A percentile compares a stretch with the other conserved stretches of the same genome.
These are phyloP conservation scores for Cataglyphis albicans DNA, from an alignment of 2,888 invertebrate species.

Conservation along the genomic window DNA sequence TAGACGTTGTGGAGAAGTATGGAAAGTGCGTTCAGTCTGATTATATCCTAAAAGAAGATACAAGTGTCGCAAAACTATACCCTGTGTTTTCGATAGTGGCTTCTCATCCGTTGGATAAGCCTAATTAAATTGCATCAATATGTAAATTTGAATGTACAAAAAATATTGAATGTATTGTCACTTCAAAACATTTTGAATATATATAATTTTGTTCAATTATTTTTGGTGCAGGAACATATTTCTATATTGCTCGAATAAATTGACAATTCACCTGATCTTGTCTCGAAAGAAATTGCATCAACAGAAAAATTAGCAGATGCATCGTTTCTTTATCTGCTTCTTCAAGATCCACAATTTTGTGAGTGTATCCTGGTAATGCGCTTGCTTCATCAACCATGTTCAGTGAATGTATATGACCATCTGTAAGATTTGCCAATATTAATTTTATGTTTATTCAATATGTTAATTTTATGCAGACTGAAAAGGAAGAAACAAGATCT, in stretches of 20 bases:
- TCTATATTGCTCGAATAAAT: background rate
- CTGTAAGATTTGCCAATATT: conserved; percentile 85
- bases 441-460: background rate
- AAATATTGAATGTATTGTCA: background rate
- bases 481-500: conserved; percentile 33
- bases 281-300: conserved; percentile 97
- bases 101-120: conserved; percentile 96
- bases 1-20: conserved; percentile 94
- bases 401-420: conserved; percentile 94
- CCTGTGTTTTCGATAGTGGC: conserved; percentile 92
- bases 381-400: conserved; percentile 91
- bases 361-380: conserved; percentile 92
- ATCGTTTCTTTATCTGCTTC: conserved; percentile 98
- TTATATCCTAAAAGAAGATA: conserved; percentile 97
- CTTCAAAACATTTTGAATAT: background rate
- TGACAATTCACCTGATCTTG: conserved; percentile 88
- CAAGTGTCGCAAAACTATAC: conserved; percentile 95
- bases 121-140: conserved; percentile 78
- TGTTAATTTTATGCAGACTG: background rate
- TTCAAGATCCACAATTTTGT: conserved; percentile 96
- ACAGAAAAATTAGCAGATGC: conserved; percentile 96
- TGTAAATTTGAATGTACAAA: background rate
- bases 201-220: background rate
- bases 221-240: background rate
- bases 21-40: conserved; percentile 95